A percentile compares a stretch with the other conserved stretches of the same genome.
Conservation (phyloP, 2,113 vertebrate genomes). For the Dinomys branickii region DNA sequence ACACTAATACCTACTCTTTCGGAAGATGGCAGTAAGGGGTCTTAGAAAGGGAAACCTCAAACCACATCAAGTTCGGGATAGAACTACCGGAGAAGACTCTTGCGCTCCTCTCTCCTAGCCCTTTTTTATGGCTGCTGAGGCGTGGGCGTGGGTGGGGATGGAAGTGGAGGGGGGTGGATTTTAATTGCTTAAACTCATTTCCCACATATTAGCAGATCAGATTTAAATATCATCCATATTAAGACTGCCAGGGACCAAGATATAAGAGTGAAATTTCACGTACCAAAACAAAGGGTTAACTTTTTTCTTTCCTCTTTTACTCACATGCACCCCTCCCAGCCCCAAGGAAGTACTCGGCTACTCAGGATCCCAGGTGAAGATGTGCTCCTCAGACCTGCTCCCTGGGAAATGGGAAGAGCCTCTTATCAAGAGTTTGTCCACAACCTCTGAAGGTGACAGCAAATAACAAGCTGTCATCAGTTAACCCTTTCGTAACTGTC, state of each 20-base stretch:
- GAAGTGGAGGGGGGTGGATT: slow-evolving; percentile 34
- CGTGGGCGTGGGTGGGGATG: neutral
- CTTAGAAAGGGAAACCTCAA: slow-evolving; percentile 23
- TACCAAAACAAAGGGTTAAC: slow-evolving; percentile 25
- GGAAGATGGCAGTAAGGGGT: slow-evolving; percentile 62
- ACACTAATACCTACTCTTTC: neutral
- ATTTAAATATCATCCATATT: slow-evolving; percentile 68
- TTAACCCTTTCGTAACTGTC: neutral
- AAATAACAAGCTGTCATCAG: neutral
- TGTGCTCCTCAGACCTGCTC: neutral
- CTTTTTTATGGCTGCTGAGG: slow-evolving; percentile 34
- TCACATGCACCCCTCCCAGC: neutral
- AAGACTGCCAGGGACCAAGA: slow-evolving; percentile 54
- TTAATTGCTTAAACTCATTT: slow-evolving; percentile 77
- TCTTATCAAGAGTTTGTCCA: neutral
- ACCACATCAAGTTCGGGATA: neutral
- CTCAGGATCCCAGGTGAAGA: neutral
- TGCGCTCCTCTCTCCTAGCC: neutral
- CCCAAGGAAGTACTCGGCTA: neutral
- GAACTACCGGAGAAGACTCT: neutral
- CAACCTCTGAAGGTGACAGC: neutral
- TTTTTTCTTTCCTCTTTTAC: neutral
- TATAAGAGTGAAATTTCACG: slow-evolving; percentile 51
- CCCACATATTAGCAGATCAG: slow-evolving; percentile 71
- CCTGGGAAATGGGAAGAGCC: neutral